Evolutionary conservation across 1,140 invertebrate species (phyloP).

Genomic region (Heliothis subflexa): DNA sequence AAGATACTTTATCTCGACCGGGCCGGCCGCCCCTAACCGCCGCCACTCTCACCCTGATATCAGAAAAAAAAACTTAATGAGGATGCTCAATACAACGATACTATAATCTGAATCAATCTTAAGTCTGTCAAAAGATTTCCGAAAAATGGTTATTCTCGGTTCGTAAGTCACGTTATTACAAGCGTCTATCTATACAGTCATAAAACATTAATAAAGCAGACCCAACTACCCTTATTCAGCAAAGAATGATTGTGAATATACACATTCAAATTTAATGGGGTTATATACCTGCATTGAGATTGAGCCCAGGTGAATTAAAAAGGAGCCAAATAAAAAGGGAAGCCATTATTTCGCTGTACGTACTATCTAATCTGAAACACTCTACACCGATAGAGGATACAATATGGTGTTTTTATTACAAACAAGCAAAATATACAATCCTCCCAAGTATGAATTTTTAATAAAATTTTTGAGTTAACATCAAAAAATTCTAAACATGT

Average conservation of each 20-base stretch:
- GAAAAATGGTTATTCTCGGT: background rate
- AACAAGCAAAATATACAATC: background rate
- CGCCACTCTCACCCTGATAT: constrained; percentile 57
- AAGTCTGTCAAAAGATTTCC: background rate
- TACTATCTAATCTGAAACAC: no score
- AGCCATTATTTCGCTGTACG: background rate
- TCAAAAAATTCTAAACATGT: constrained; percentile 7
- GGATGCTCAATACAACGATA: constrained; percentile 40
- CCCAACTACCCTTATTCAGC: background rate
- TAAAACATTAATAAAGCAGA: constrained; percentile 1
- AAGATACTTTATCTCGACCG: constrained; percentile 76
- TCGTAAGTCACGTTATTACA: background rate
- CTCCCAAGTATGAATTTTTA: background rate
- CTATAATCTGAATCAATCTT: background rate
- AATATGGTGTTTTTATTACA: background rate
- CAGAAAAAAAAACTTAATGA: constrained; percentile 62
- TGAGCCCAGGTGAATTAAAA: background rate
- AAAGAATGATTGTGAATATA: background rate
- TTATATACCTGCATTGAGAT: background rate
- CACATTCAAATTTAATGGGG: constrained; percentile 9
- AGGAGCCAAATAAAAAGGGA: background rate
- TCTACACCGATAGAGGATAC: background rate
- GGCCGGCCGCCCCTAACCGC: constrained; percentile 57
- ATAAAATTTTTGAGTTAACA: background rate
- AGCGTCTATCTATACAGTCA: background rate